Base-by-base conservation (phyloP, 2,797 vertebrate genomes). In the Semotilus atromaculatus region DNA sequence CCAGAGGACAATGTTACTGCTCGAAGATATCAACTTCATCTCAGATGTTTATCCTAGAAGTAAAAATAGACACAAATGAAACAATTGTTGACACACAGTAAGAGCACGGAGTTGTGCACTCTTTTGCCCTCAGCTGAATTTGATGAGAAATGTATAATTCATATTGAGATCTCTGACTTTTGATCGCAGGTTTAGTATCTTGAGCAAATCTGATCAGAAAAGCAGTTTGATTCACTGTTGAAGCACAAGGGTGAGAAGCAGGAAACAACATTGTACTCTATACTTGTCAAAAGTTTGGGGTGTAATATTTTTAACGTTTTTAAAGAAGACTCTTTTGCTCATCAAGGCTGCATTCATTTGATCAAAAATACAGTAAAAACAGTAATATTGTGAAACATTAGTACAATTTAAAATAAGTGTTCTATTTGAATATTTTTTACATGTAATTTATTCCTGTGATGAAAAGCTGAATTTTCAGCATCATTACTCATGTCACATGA, bases 21-120 rank as follows among this genome's bases (percentile, higher is more conserved):
- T 38, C 45, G 7, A n/a, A 34, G 16, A 40, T 81, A 58, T 81
- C 80, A 5, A 29, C 36, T 77, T 43, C 7, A 38, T 51, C 64
- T 80, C 64, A 40, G 74, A 77, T 60, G 4, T 40, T 77, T 77
- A 77, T 77, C 53, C 53, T 60, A n/a, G 34, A 16, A 26, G 53
- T 60, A 60, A 60, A 77, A 77, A 60, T 40, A 60, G 74, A 16
- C 53, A 60, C 8, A 60, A 77, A 38, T 60, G 23, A 77, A 55
- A 77, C 74, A 60, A 6, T 77, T 77, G 74, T 29, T 60, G 74
- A 77, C 74, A 10, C 7, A n/a, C 5, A 1, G 36, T 40, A 29
- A 18, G 23, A 60, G 74, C 6, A 40, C 23, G 6, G 74, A 19
- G 23, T 36, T 77, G 53, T 77, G 60, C 55, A 16, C 16, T 60